Base-by-base conservation (phyloP, 2,797 vertebrate genomes). In the Cossypha niveicapilla region DNA sequence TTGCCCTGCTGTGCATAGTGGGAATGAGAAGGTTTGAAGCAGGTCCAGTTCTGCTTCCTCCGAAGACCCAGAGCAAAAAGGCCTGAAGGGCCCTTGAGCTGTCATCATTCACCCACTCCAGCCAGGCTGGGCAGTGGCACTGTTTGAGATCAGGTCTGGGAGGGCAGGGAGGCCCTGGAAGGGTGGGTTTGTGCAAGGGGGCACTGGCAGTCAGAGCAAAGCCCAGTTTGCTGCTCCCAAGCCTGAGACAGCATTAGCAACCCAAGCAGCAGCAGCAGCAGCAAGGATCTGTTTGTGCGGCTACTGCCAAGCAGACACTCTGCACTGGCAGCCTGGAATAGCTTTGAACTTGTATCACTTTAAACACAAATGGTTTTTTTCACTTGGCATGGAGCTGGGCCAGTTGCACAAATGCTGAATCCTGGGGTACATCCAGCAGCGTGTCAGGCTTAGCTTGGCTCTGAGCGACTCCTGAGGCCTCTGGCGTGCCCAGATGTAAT, bases 401-500 rank as follows among this genome's bases (percentile, higher is more conserved):
- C 2, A 53, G n/a, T 10, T 27, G 45, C 66, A 30, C 8, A 25
- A 61, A 34, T 0, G 2, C 62, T 28, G 56, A 14, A 47, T 18
- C 7, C 32, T 8, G 12, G 37, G 41, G 28, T n/a, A 2, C 44
- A 2, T 3, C 13, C 60, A 73, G 0, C 45, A 47, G 45, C 22
- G 7, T 47, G 45, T 47, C 45, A 47, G 88, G 34, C 44, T 87
- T 24, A 67, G 87, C n/a, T 80, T 7, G 11, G 23, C 66, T 68
- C 16, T 0, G 15, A 30, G 54, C 0, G 7, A n/a, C 51, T 78
- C 39, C 63, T 48, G 80, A 13, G 39, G 27, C n/a, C 58, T 79
- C 81, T 92, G 87, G 67, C 7, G 8, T 72, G 75, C 19, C 11
- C 27, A 84, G 90, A 56, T 93, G 56, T 66, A 72, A 93, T 87